These are phyloP conservation scores for Phortica magna DNA, from an alignment of 2,888 invertebrate genomes.

Conservation along the genomic window DNA sequence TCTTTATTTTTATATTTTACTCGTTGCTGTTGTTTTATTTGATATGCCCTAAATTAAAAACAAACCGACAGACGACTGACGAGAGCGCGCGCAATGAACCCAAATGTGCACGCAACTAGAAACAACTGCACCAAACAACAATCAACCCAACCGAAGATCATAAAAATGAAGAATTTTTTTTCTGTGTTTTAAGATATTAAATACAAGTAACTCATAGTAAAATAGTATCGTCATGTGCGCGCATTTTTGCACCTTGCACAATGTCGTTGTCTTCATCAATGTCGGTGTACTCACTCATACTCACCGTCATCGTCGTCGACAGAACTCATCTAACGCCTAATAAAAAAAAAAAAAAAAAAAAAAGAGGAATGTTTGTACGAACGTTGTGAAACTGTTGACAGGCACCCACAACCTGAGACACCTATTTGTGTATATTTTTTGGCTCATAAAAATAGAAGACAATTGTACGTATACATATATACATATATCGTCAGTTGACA, in stretches of 20 bases:
- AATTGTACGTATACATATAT: too few species aligned
- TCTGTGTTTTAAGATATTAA: background rate
- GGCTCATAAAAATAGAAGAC: constrained; percentile 61
- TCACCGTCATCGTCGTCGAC: background rate
- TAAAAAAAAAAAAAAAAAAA: constrained; percentile 17
- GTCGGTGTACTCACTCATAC: constrained; percentile 8
- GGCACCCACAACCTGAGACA: constrained; percentile 3
- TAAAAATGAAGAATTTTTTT: constrained; percentile 14
- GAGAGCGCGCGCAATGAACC: constrained; percentile 11
- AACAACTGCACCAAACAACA: background rate
- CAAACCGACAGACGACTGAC: background rate
- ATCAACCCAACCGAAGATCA: constrained; percentile 1
- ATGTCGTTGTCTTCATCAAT: constrained; percentile 3
- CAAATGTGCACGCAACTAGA: constrained; percentile 27
- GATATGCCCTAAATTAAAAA: constrained; percentile 23
- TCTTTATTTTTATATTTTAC: constrained; percentile 10
- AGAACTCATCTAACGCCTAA: constrained; percentile 2
- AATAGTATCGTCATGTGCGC: background rate
- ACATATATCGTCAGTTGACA: constrained; percentile 70
- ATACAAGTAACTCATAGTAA: background rate
- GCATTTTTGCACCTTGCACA: constrained; percentile 27
- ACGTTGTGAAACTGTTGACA: constrained; percentile 17
- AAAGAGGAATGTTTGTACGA: background rate
- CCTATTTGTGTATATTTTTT: background rate
- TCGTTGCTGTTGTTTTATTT: background rate